phyloP scores from a whole-genome alignment of 2,888 invertebrate genomes.

The Brachyptera risi region DNA sequence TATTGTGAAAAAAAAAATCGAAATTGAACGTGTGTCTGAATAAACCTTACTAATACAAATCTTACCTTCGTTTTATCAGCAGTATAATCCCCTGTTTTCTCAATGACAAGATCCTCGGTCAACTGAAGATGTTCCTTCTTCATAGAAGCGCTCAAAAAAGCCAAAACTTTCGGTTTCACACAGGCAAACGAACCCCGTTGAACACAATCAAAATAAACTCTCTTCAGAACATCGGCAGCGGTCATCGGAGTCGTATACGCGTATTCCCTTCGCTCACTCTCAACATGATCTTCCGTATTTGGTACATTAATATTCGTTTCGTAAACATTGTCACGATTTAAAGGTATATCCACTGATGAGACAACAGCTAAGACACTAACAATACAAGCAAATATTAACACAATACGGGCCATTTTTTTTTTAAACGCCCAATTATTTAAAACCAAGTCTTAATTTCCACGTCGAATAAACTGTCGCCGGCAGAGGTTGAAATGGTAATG shows the following conservation, averaged over 20 bases:
- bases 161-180: constrained; percentile 71
- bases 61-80: constrained; percentile 4
- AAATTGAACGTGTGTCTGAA: no score
- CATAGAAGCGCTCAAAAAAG: constrained; percentile 65
- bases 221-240: constrained; percentile 59
- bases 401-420: constrained; percentile 11
- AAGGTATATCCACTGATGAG: background rate
- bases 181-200: constrained; percentile 67
- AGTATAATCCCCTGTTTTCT: constrained; percentile 52
- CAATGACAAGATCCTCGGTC: constrained; percentile 69
- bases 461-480: background rate
- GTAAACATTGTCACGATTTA: background rate
- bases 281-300: no score
- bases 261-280: no score
- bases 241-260: constrained; percentile 38
- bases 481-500: constrained; percentile 9
- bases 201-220: constrained; percentile 64
- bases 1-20: no score
- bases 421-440: no score
- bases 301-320: background rate
- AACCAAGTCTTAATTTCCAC: background rate
- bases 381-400: background rate
- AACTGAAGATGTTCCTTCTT: constrained; percentile 66
- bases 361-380: background rate
- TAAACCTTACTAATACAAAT: no score